These are phyloP conservation scores for Nomada flava DNA, from an alignment of 2,888 invertebrate species.

Conservation along the genomic window DNA sequence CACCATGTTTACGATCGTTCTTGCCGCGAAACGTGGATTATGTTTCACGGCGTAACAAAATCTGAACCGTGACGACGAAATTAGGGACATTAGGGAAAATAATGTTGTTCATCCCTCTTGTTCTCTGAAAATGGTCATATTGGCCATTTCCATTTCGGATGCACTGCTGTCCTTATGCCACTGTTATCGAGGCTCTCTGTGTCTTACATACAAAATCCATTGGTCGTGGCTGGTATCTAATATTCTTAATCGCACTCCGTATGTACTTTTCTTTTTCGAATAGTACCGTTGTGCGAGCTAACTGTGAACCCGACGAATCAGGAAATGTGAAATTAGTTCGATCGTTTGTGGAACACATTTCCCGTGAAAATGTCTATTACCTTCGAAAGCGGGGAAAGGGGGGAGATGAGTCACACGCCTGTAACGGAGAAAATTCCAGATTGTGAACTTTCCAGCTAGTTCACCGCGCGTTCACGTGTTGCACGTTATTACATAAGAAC, in stretches of 20 bases:
- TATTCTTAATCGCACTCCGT: background rate
- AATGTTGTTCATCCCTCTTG: background rate
- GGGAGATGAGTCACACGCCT: slow-evolving; percentile 24
- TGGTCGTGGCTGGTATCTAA: background rate
- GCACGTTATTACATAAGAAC: slow-evolving; percentile 40
- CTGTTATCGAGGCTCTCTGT: background rate
- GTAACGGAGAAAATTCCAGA: slow-evolving; percentile 14
- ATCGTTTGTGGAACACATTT: background rate
- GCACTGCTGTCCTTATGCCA: background rate
- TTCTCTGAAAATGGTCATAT: too few relatives aligned
- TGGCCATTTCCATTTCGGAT: background rate
- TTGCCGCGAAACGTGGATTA: background rate
- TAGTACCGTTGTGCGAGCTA: background rate
- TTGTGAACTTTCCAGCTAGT: slow-evolving; percentile 26
- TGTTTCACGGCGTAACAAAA: background rate
- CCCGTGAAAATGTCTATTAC: background rate
- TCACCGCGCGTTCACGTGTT: slow-evolving; percentile 47
- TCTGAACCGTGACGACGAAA: background rate
- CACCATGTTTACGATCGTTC: background rate
- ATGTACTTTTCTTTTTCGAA: background rate
- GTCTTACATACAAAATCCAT: background rate
- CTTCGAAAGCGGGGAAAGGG: slow-evolving; percentile 5
- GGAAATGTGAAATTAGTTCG: background rate
- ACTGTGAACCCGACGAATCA: background rate
- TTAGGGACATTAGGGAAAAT: background rate